Evolutionary conservation across 2,113 vertebrate genomes (phyloP), one percentile per base, ranked within the genome.

Genomic region (Phaethon lepturus): DNA sequence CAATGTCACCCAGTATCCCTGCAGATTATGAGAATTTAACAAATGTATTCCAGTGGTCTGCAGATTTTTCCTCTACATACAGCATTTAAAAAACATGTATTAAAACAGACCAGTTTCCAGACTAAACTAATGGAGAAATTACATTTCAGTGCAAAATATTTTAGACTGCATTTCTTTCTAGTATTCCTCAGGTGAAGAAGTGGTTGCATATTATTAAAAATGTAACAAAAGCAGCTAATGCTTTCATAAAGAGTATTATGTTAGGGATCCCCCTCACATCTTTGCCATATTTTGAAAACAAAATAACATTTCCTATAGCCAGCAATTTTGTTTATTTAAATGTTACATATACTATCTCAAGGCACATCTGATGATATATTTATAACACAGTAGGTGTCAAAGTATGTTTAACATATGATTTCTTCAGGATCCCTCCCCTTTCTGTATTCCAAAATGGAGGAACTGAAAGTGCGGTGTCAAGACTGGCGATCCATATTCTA

Each of bases 191-290:
- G 98, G 98, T 99, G 98, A 99, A 98, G 97, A 99, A 99, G 99
- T 99, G 99, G 99, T 99, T 99, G 99, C 99, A 99, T 99, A 99
- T 99, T 99, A 99, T 98, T 98, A 98, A 98, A 99, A 99, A 99
- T 98, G 98, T 99, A 99, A 99, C 99, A 99, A 99, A 99, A 99
- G 99, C 99, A 99, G 99, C 99, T 99, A 99, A 99, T 98, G 98
- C 98, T 99, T 99, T 99, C 98, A 99, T 99, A 98, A 98, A 98
- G 98, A 98, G 98, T 98, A 98, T 98, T 98, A 99, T 95, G 97
- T 98, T 98, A 98, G 98, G 98, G 98, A 98, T 98, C 97, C 98
- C 98, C 98, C 97, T 98, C 97, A 97, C 98, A 97, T 98, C 96
- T 98, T 90, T 98, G 98, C 98, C 98, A 98, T 98, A 98, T 98